Evolutionary conservation across 2,888 invertebrate genomes (phyloP), one percentile per base, ranked within the genome.

Genomic region (Lamproptera curius): DNA sequence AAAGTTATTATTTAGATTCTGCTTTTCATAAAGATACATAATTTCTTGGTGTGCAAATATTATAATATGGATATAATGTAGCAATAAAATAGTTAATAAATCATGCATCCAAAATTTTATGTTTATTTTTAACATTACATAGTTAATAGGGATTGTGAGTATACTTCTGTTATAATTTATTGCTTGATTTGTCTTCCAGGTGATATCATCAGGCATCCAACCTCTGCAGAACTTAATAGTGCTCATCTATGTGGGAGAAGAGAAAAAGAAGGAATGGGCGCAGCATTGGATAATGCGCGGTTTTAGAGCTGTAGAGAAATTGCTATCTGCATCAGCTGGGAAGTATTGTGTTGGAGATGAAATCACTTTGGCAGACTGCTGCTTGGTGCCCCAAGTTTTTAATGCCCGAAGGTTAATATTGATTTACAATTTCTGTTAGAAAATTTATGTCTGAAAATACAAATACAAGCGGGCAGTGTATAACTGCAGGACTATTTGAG

Each of bases 301-400:
- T 1, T 96, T 98, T 70, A 89, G 91, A 72, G 98, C 96, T 0
- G 92, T 98, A 5, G 98, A 99, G 83, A 94, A 94, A 70, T 85
- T 96, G 23, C 82, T 99, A 8, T 92, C 93, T 0, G 90, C 93
- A 1, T 94, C 94, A 41, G 94, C 97, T 40, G 97, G 97, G 6
- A 95, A 95, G 72, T 98, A 95, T 71, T 96, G 96, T 69, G 95
- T 97, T 2, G 98, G 98, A 0, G 97, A 99, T 79, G 94, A 95
- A 59, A 93, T 99, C 50, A 95, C 97, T 0, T 84, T 98, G 68
- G 98, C 98, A 3, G 99, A 99, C 79, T 95, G 97, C 67, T 98
- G 96, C 73, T 88, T 99, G 50, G 95, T 98, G 42, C 98, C 98
- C 38, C 98, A 99, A 86, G 94, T 98, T 44, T 97, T 95, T 75